Conservation (phyloP, 2,888 invertebrate genomes). For the Drosophila limbata region DNA sequence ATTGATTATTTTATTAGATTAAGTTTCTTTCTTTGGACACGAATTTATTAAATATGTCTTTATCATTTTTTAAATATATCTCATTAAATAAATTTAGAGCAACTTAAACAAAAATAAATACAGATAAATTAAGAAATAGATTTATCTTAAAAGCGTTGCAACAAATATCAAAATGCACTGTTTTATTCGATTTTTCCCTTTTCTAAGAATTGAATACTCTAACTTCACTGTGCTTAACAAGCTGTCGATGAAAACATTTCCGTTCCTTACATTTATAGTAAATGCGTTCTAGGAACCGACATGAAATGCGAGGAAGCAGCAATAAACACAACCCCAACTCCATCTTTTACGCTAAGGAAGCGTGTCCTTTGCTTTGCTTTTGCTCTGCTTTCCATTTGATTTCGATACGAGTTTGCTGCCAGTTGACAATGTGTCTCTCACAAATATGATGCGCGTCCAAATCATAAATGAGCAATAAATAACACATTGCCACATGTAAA, state of each 20-base stretch:
- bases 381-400: slow-evolving; percentile 28
- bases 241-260: slow-evolving; percentile 8
- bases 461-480: slow-evolving; percentile 82
- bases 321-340: slow-evolving; percentile 1
- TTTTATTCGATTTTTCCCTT: background rate
- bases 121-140: too few relatives aligned
- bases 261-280: background rate
- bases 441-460: slow-evolving; percentile 71
- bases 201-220: background rate
- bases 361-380: slow-evolving; percentile 12
- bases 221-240: background rate
- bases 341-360: background rate
- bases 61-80: too few relatives aligned
- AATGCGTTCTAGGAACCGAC: background rate
- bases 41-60: too few relatives aligned
- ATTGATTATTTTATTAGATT: too few relatives aligned
- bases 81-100: too few relatives aligned
- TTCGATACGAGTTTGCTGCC: slow-evolving; percentile 27
- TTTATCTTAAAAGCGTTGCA: too few relatives aligned
- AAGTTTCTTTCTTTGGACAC: too few relatives aligned
- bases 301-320: slow-evolving; percentile 3
- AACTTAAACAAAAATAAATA: too few relatives aligned
- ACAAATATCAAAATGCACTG: too few relatives aligned
- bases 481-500: slow-evolving; percentile 75
- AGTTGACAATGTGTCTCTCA: slow-evolving; percentile 67